Percentiles rank a stretch among this genome's conserved stretches.
phyloP scores from a whole-genome alignment of 1,140 invertebrate genomes.

The Nautilus pompilius region DNA sequence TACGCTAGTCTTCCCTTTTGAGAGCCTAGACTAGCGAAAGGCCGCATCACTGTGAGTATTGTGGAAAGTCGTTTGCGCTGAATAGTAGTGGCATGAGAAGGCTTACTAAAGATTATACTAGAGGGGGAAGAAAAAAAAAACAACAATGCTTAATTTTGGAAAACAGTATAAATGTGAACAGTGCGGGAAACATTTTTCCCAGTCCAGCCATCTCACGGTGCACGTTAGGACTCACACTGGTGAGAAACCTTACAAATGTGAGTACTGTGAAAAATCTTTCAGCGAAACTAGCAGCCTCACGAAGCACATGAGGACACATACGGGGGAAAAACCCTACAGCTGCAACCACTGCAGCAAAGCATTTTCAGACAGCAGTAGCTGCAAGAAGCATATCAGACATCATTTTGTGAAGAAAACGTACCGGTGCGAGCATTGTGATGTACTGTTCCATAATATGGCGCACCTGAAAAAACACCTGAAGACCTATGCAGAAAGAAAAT shows the following conservation, averaged over 20 bases:
- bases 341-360: constrained; percentile 49
- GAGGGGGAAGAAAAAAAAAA: constrained; percentile 15
- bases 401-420: background rate
- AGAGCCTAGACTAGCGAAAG: background rate
- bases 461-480: background rate
- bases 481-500: background rate
- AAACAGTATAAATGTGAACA: background rate
- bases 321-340: constrained; percentile 39
- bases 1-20: no score
- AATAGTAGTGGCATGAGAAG: no score
- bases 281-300: constrained; percentile 4
- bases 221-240: constrained; percentile 71
- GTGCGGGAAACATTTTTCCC: constrained; percentile 56
- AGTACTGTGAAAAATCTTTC: constrained; percentile 6
- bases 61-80: constrained; percentile 7
- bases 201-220: constrained; percentile 65
- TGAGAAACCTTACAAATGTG: constrained; percentile 58
- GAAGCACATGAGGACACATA: constrained; percentile 48
- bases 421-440: background rate
- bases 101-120: no score
- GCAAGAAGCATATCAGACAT: background rate
- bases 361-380: constrained; percentile 1
- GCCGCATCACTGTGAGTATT: background rate
- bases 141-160: constrained; percentile 13
- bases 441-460: background rate